These are phyloP conservation scores for Phortica okadai DNA, from an alignment of 2,888 invertebrate species.

Conservation along the genomic window DNA sequence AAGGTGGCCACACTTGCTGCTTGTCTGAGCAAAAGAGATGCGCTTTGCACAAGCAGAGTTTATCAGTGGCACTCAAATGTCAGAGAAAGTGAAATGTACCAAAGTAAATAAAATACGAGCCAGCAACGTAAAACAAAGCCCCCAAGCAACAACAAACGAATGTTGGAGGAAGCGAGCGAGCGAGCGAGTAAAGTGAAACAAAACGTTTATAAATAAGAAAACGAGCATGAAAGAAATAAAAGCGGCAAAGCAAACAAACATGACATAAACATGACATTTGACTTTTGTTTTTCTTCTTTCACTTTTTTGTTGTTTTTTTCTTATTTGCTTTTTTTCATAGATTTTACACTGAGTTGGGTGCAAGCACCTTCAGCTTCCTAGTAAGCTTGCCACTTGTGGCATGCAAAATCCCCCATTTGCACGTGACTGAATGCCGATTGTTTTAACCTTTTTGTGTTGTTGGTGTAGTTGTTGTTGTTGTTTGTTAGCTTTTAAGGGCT, in stretches of 20 bases:
- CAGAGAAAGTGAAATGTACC: slow-evolving; percentile 65
- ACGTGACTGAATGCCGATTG: slow-evolving; percentile 44
- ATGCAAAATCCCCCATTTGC: slow-evolving; percentile 13
- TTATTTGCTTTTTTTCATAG: neutral
- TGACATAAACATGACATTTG: slow-evolving; percentile 71
- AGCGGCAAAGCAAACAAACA: slow-evolving; percentile 51
- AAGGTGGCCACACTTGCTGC: neutral
- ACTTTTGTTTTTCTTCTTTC: slow-evolving; percentile 56
- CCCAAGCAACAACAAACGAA: slow-evolving; percentile 40
- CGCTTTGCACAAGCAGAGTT: slow-evolving; percentile 46
- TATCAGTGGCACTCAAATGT: slow-evolving; percentile 56
- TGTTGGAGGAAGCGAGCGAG: slow-evolving; percentile 38
- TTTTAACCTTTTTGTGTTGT: slow-evolving; percentile 12
- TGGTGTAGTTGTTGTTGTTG: neutral
- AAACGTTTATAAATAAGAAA: slow-evolving; percentile 50
- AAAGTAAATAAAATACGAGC: slow-evolving; percentile 60
- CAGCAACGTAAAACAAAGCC: slow-evolving; percentile 47
- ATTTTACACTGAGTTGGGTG: slow-evolving; percentile 5
- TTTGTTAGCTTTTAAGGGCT: slow-evolving; percentile 42
- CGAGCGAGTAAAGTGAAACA: neutral
- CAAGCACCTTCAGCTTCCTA: slow-evolving; percentile 11
- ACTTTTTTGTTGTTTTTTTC: neutral
- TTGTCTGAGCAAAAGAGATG: neutral
- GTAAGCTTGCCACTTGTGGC: slow-evolving; percentile 11
- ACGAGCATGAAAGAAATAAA: slow-evolving; percentile 19